Evolutionary conservation across 2,888 invertebrate species (phyloP), one percentile per base, ranked within the genome.

Genomic region (Capitulum mitella): DNA sequence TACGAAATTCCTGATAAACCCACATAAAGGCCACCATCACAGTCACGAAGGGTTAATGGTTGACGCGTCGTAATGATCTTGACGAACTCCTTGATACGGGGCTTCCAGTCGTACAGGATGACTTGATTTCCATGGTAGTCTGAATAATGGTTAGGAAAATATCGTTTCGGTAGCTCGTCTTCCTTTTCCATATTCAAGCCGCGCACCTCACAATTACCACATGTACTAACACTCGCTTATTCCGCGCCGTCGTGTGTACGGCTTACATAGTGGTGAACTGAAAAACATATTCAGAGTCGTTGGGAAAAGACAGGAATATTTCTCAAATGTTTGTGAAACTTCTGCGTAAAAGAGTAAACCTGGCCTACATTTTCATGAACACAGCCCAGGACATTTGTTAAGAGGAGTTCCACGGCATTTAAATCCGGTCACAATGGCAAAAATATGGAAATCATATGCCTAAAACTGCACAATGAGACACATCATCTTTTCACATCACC

Each of bases 1-100:
- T 89, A 94, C 0, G 92, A 89, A 77, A 92, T 88, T 19, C 94
- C 93, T 74, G 89, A 89, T 48, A 89, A 86, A 0, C 92, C 92
- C 74, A 91, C 89, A 84, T 92, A 92, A 2, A 92, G 83, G 0
- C 92, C 92, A 14, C 91, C 90, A 83, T 89, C 88, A 81, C 82
- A 80, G 82, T 83, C 78, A 83, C 84, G 58, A 82, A 84, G 5
- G 86, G 85, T 80, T 84, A 84, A 46, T 85, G 83, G 78, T 85
- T 83, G 43, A 81, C 81, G 78, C 83, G 83, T 76, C 87, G 84
- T 64, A 51, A 84, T 83, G 64, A 82, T 82, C 19, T 74, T 77
- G 70, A 82, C 78, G 19, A 82, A 78, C 78, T 80, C 75, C 29
- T 80, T 70, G 43, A 75, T 48, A 12, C 64, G 51, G 22, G 61